These are phyloP conservation scores for Gambusia affinis DNA, from an alignment of 2,113 vertebrate genomes.

Conservation along the genomic window DNA sequence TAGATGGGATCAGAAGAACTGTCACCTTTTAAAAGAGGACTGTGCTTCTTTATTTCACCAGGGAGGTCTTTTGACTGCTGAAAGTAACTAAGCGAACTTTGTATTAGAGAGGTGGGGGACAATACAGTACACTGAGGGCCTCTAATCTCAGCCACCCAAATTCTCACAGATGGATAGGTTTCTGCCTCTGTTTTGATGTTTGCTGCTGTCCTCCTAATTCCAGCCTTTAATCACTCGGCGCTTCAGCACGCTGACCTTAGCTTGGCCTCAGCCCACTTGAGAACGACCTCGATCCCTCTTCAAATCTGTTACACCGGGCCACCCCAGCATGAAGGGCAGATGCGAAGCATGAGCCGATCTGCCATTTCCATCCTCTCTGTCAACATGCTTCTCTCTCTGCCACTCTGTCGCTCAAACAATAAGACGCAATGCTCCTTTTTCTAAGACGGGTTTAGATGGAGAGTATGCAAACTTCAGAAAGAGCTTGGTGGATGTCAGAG, in stretches of 20 bases:
- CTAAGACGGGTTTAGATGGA: conserved; percentile 58
- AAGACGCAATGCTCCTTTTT: conserved; percentile 67
- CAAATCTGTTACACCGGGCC: conserved; percentile 61
- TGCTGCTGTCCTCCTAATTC: conserved; percentile 66
- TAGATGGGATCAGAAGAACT: conserved; percentile 61
- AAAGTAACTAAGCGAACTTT: conserved; percentile 62
- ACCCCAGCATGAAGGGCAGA: conserved; percentile 69
- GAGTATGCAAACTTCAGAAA: conserved; percentile 60
- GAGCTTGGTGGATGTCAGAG: conserved; percentile 55
- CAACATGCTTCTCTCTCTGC: conserved; percentile 72
- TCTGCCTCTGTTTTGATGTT: conserved; percentile 67
- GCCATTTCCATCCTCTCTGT: conserved; percentile 73
- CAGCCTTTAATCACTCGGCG: conserved; percentile 73
- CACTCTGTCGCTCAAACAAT: conserved; percentile 62
- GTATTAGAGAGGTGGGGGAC: conserved; percentile 24
- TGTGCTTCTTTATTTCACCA: conserved; percentile 42
- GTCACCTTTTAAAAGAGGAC: conserved; percentile 56
- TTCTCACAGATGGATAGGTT: conserved; percentile 70
- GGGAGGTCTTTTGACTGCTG: conserved; percentile 68
- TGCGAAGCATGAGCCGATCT: conserved; percentile 74
- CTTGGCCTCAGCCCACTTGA: conserved; percentile 75
- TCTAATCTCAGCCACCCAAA: conserved; percentile 65
- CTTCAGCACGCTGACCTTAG: conserved; percentile 59
- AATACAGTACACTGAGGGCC: conserved; percentile 23
- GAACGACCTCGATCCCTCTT: conserved; percentile 64